These are phyloP conservation scores for Limulus polyphemus DNA, from an alignment of 2,888 invertebrate genomes.

Conservation along the genomic window DNA sequence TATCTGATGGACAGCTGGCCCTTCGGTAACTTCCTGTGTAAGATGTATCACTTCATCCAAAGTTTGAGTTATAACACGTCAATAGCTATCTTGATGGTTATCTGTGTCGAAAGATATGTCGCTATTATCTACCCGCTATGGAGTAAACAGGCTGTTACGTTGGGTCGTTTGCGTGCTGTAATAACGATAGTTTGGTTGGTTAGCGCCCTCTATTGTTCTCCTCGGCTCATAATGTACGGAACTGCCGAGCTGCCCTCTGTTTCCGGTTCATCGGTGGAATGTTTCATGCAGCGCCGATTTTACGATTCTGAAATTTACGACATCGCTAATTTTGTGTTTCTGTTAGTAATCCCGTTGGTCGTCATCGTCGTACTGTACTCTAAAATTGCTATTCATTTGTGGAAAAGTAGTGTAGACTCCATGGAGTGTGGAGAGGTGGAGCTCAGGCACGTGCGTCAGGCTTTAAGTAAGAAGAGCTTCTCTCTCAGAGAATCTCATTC, in stretches of 20 bases:
- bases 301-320: conserved; percentile 66
- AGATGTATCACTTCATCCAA: conserved; percentile 80
- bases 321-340: conserved; percentile 64
- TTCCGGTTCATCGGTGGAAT: conserved; percentile 48
- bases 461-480: no score
- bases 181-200: conserved; percentile 46
- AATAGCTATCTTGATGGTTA: conserved; percentile 74
- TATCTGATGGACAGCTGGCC: conserved; percentile 61
- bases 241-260: conserved; percentile 11
- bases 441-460: no score
- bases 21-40: conserved; percentile 71
- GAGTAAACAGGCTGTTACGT: neutral
- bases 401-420: conserved; percentile 52
- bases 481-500: no score
- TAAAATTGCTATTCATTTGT: conserved; percentile 67
- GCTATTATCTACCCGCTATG: conserved; percentile 44
- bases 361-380: conserved; percentile 67
- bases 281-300: conserved; percentile 51
- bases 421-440: no score
- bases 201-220: conserved; percentile 67
- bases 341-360: conserved; percentile 65
- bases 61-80: conserved; percentile 80
- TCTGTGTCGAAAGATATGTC: conserved; percentile 73
- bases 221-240: conserved; percentile 69
- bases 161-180: neutral